Conservation (phyloP, 2,113 vertebrate genomes). For the Neopipo cinnamomea region DNA sequence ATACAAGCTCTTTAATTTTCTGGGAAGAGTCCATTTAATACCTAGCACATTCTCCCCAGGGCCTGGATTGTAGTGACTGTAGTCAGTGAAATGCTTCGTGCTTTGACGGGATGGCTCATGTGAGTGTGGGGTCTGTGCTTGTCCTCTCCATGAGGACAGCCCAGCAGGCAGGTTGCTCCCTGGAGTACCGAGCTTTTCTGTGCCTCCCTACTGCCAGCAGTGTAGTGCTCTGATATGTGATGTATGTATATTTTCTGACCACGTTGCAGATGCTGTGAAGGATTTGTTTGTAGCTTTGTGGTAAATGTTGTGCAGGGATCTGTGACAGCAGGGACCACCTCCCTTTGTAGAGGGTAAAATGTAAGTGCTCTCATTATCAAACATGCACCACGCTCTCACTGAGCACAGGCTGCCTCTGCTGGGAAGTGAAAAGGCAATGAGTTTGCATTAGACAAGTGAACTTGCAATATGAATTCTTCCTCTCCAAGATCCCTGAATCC, state of each 20-base stretch:
- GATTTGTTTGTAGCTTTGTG: neutral
- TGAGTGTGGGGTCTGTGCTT: neutral
- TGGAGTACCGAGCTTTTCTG: neutral
- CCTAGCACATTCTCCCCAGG: neutral
- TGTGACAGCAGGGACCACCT: neutral
- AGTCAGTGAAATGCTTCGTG: neutral
- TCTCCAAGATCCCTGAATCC: neutral
- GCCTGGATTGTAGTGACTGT: neutral
- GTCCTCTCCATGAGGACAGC: neutral
- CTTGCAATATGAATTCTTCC: neutral
- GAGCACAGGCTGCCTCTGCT: neutral
- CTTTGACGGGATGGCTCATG: neutral
- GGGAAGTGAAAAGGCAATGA: neutral
- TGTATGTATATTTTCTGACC: neutral
- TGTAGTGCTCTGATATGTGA: neutral
- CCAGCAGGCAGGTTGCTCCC: neutral
- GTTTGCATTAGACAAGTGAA: neutral
- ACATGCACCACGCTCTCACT: fast-evolving
- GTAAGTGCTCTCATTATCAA: neutral
- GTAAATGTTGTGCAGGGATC: neutral
- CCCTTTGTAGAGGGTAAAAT: neutral
- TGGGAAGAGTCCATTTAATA: neutral
- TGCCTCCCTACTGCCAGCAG: neutral
- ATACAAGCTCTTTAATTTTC: neutral
- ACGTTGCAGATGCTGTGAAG: neutral